Conservation (phyloP, 1,140 invertebrate species). For the Phymorhynchus buccinoides region DNA sequence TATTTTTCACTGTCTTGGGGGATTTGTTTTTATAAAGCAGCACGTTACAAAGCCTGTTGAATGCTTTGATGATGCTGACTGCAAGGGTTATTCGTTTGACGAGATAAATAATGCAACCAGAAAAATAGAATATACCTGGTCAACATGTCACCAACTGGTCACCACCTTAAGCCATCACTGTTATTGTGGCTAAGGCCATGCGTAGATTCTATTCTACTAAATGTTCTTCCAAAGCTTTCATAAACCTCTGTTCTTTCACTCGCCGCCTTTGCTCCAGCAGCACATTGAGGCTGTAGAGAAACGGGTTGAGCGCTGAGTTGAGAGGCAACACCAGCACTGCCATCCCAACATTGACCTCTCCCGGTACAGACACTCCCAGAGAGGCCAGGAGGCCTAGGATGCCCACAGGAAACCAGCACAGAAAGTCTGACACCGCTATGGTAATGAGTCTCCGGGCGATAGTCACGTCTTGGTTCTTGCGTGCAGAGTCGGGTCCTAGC, state of each 20-base stretch:
- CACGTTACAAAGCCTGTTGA: no score
- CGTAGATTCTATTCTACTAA: no score
- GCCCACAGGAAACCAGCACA: slow-evolving; percentile 41
- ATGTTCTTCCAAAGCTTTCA: background rate
- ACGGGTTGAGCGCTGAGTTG: background rate
- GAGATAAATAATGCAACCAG: no score
- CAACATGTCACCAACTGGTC: no score
- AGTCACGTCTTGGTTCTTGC: background rate
- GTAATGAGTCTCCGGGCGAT: slow-evolving; percentile 28
- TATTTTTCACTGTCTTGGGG: no score
- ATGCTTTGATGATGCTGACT: no score
- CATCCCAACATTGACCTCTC: background rate
- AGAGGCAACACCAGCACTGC: background rate
- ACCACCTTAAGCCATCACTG: no score
- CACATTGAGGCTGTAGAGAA: background rate
- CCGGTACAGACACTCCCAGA: background rate
- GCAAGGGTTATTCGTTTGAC: no score
- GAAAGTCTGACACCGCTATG: slow-evolving; percentile 38
- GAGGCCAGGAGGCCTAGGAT: slow-evolving; percentile 18
- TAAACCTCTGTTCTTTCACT: background rate
- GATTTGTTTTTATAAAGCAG: no score
- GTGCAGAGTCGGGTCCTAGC: background rate
- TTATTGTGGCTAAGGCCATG: no score
- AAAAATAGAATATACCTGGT: no score
- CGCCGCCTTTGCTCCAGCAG: background rate